phyloP scores from a whole-genome alignment of 1,140 invertebrate genomes.

The Macrotrachela quadricornifera region DNA sequence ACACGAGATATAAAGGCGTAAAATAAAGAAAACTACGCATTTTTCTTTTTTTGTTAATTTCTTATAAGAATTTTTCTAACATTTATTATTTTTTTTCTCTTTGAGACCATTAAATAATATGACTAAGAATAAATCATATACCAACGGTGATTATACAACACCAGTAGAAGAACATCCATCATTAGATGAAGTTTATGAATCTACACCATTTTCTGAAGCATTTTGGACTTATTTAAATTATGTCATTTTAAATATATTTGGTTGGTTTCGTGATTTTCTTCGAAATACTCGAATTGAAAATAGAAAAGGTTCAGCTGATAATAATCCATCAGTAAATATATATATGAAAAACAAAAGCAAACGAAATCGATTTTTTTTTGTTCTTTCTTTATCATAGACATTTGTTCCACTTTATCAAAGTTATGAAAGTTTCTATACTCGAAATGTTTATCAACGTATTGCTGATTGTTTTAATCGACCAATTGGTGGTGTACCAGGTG shows the following conservation, averaged over 20 bases:
- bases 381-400: slow-evolving; percentile 35
- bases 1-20: too few species aligned
- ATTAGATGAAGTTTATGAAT: slow-evolving; percentile 46
- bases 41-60: too few species aligned
- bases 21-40: too few species aligned
- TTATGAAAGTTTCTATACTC: slow-evolving; percentile 79
- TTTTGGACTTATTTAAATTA: slow-evolving; percentile 66
- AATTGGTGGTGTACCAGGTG: slow-evolving; percentile 70
- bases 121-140: too few species aligned
- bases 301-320: slow-evolving; percentile 21
- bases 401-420: slow-evolving; percentile 70
- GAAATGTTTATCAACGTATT: slow-evolving; percentile 72
- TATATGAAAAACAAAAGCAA: neutral
- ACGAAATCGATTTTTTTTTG: neutral
- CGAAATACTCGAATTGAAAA: slow-evolving; percentile 27
- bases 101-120: too few species aligned
- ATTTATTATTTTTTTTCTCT: too few species aligned
- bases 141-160: too few species aligned
- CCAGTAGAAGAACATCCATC: too few species aligned
- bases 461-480: slow-evolving; percentile 81
- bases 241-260: slow-evolving; percentile 43
- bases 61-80: too few species aligned
- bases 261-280: slow-evolving; percentile 31
- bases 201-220: slow-evolving; percentile 55
- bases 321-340: slow-evolving; percentile 2